These are phyloP conservation scores for Phyllopteryx taeniolatus DNA, from an alignment of 2,113 vertebrate genomes.

Conservation along the genomic window DNA sequence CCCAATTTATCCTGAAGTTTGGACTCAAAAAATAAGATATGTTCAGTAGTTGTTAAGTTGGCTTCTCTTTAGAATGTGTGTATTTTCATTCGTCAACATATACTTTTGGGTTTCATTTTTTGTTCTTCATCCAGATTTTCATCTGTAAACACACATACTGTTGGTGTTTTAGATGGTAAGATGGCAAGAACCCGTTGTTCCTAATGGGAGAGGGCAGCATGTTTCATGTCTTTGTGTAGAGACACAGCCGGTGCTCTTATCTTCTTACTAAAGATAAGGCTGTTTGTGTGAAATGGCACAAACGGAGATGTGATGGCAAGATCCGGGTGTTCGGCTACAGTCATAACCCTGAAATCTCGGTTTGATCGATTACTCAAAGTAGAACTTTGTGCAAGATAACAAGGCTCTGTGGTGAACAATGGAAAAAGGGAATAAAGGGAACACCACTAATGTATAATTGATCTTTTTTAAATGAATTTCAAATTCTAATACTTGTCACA, in stretches of 20 bases:
- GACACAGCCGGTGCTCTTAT: background rate
- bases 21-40: background rate
- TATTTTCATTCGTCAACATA: background rate
- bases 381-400: background rate
- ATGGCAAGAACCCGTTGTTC: conserved; percentile 66
- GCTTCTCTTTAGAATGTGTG: background rate
- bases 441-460: too few species aligned
- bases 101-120: background rate
- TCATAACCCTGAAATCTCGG: background rate
- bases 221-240: background rate
- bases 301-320: conserved; percentile 83
- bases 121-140: conserved; percentile 64
- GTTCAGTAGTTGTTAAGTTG: background rate
- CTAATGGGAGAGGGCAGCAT: conserved; percentile 74
- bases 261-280: conserved; percentile 58
- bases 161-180: conserved; percentile 82
- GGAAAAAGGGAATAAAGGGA: background rate
- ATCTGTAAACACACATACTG: conserved; percentile 77
- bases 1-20: background rate
- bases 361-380: background rate
- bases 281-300: conserved; percentile 85
- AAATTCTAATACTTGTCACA: too few species aligned
- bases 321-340: conserved; percentile 62
- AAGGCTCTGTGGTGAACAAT: background rate
- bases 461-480: too few species aligned